Evolutionary conservation across 2,888 invertebrate genomes (phyloP).

Genomic region (Amphipyra berbera): DNA sequence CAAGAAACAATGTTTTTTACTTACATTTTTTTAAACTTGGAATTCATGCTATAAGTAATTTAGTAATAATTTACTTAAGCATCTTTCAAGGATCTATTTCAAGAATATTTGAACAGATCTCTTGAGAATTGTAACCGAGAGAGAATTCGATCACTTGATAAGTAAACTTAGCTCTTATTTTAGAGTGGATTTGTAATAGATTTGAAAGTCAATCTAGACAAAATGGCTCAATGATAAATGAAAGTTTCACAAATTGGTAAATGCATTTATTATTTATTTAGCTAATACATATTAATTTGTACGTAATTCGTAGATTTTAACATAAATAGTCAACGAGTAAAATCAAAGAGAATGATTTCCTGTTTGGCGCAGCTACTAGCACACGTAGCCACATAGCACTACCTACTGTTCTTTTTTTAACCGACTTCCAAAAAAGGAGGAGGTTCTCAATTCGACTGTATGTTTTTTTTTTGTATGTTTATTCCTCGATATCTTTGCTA

Average conservation of each 20-base stretch:
- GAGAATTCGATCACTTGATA: not conserved
- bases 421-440: no score
- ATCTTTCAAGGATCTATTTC: not conserved
- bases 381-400: no score
- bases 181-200: not conserved
- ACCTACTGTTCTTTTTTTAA: no score
- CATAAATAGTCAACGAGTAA: constrained; percentile 1
- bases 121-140: not conserved
- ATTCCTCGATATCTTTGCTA: no score
- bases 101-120: not conserved
- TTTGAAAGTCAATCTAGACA: not conserved
- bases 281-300: not conserved
- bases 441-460: no score
- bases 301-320: constrained; percentile 3
- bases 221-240: constrained; percentile 1
- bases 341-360: not conserved
- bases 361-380: no score
- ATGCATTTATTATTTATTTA: constrained; percentile 15
- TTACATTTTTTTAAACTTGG: no score
- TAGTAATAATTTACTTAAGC: no score
- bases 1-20: no score
- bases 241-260: constrained; percentile 15
- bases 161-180: not conserved
- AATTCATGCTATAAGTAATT: no score
- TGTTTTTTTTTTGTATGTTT: no score